phyloP scores from a whole-genome alignment of 2,797 vertebrate genomes.

The Hypotaenidia okinawae region DNA sequence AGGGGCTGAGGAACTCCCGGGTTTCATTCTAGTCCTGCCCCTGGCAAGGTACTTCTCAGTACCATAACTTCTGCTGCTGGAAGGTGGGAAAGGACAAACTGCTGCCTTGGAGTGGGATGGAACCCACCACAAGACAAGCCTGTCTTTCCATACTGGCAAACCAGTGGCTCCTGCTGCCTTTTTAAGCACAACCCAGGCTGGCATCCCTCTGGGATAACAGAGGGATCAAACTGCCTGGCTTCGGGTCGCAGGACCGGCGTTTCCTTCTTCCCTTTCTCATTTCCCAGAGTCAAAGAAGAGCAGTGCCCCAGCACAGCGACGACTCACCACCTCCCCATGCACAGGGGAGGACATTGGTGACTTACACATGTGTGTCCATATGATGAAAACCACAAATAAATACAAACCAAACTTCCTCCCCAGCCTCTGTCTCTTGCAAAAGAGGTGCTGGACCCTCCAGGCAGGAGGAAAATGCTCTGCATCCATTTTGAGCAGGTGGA shows the following conservation, averaged over 20 bases:
- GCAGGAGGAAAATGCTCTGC: not conserved
- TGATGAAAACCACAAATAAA: not conserved
- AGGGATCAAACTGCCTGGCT: not conserved
- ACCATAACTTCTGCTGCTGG: not conserved
- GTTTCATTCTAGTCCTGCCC: not conserved
- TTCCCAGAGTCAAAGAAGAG: not conserved
- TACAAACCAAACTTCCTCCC: not conserved
- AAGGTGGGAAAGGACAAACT: not conserved
- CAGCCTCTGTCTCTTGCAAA: not conserved
- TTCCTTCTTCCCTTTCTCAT: not conserved
- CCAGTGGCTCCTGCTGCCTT: not conserved
- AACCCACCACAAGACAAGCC: accelerated
- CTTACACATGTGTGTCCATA: accelerated
- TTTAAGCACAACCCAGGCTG: accelerated
- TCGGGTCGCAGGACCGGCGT: not conserved
- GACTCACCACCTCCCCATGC: not conserved
- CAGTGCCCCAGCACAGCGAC: not conserved
- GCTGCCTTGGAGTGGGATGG: not conserved
- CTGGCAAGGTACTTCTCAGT: not conserved
- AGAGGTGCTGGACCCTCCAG: not conserved
- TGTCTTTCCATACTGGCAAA: not conserved
- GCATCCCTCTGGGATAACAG: not conserved
- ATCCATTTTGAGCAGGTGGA: not conserved
- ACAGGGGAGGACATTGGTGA: not conserved
- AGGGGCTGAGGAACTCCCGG: not conserved